Conservation (phyloP, 2,888 invertebrate species). For the Tetragonisca angustula region DNA sequence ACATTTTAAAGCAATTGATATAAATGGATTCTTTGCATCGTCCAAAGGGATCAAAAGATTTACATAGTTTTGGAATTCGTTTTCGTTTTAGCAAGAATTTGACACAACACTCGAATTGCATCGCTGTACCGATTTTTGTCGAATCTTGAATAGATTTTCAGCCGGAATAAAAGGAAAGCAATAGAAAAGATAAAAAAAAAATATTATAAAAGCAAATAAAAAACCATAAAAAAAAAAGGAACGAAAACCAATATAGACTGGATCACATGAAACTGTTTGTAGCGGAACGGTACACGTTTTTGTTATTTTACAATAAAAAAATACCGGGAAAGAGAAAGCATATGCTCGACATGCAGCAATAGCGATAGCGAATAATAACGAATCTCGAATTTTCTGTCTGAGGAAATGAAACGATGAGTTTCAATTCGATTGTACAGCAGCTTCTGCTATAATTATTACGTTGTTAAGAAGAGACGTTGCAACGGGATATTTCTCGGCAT, state of each 20-base stretch:
- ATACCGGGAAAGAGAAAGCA: neutral
- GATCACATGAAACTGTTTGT: slow-evolving; percentile 35
- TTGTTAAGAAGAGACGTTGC: slow-evolving; percentile 13
- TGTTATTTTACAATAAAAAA: slow-evolving; percentile 36
- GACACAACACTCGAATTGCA: slow-evolving; percentile 17
- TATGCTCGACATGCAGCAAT: slow-evolving; percentile 13
- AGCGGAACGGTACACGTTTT: slow-evolving; percentile 30
- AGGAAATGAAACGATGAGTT: slow-evolving; percentile 21
- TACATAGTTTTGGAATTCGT: neutral
- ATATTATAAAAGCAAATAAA: slow-evolving; percentile 1
- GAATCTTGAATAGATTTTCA: slow-evolving; percentile 18
- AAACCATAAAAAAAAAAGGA: slow-evolving; percentile 6
- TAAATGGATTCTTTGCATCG: neutral
- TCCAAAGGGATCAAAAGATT: neutral
- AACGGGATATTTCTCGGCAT: slow-evolving; percentile 41
- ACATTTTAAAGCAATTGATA: no score
- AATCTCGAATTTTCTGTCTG: slow-evolving; percentile 2
- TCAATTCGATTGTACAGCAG: slow-evolving; percentile 36
- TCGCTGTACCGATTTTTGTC: slow-evolving; percentile 5
- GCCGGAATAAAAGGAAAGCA: slow-evolving; percentile 1
- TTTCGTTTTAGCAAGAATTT: neutral
- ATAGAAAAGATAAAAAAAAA: neutral
- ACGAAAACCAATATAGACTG: slow-evolving; percentile 37
- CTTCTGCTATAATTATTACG: slow-evolving; percentile 42
- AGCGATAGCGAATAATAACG: slow-evolving; percentile 8